Base-by-base conservation (phyloP, 2,113 vertebrate species). In the Anolis carolinensis region DNA sequence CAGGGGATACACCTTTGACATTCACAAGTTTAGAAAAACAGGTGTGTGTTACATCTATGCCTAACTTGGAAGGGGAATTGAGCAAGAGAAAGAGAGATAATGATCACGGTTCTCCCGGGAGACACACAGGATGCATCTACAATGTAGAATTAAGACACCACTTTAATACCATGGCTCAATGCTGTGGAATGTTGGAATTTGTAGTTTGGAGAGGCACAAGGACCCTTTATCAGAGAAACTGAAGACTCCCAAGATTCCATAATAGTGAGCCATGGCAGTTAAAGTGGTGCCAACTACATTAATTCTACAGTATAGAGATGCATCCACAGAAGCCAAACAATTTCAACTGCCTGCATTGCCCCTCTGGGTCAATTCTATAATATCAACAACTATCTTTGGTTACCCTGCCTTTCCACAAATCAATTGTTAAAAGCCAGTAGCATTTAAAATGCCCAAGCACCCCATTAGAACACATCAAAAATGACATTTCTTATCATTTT, bases 401-500 rank as follows among this genome's bases (percentile, higher is more conserved):
- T 52, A 88, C 81, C 48, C 9, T 84, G 50, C 88, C 76, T 88
- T 86, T 93, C 86, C 62, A 92, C 93, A 23, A 89, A 90, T 85
- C 90, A 96, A 92, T 81, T 93, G 86, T 93, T 65, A 94, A 94
- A 95, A 94, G 93, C 87, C 88, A 94, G 13, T 80, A 93, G 87
- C 91, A 87, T 89, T 95, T 93, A 94, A 92, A 94, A 92, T 80
- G 82, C 88, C 88, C 87, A 72, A 92, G 82, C 90, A 87, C 81
- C 87, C 59, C 72, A 86, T 94, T 95, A 94, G 94, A 85, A 92
- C 90, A 93, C 89, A 89, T 94, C 20, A 74, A 83, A 93, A 95
- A 93, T 88, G 91, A 89, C 91, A 94, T 95, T 95, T 94, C 88
- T 95, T 94, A 95, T 93, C 91, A 95, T 95, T 95, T 92, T 93